Percentiles rank a stretch among this genome's conserved stretches.
Evolutionary conservation across 2,113 vertebrate species (phyloP).

Genomic region (Neodontobutis hainanensis): DNA sequence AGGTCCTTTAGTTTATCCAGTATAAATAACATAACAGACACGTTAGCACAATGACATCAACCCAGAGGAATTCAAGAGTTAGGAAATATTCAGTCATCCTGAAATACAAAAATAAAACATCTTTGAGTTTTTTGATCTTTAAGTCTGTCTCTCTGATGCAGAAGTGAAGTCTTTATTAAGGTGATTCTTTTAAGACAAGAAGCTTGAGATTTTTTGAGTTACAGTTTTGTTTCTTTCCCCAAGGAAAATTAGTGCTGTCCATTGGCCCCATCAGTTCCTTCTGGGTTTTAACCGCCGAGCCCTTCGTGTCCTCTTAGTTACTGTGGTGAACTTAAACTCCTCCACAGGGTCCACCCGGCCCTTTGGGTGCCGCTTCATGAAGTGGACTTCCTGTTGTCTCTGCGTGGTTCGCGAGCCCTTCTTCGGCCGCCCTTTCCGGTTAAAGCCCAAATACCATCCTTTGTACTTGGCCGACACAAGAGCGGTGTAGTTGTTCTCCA

Average conservation of each 20-base stretch:
- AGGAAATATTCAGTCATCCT: constrained; percentile 74
- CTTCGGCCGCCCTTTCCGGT: constrained; percentile 80
- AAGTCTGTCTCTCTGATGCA: constrained; percentile 55
- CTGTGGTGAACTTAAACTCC: constrained; percentile 83
- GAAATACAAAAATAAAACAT: constrained; percentile 85
- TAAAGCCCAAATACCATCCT: constrained; percentile 86
- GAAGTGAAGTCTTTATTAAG: constrained; percentile 64
- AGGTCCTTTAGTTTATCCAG: constrained; percentile 77
- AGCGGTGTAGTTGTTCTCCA: constrained; percentile 86
- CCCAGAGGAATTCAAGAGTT: constrained; percentile 77
- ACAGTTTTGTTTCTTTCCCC: constrained; percentile 5
- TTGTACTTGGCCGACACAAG: constrained; percentile 83
- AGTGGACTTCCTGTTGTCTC: constrained; percentile 83
- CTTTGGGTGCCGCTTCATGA: constrained; percentile 82
- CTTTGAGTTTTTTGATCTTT: constrained; percentile 72
- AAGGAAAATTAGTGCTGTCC: constrained; percentile 56
- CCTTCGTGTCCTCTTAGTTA: constrained; percentile 84
- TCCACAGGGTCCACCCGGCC: constrained; percentile 74
- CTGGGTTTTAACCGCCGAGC: constrained; percentile 80
- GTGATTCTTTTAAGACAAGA: constrained; percentile 61
- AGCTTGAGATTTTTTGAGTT: constrained; percentile 58
- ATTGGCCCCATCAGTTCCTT: constrained; percentile 67
- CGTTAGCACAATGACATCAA: constrained; percentile 72
- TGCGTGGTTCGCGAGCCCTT: constrained; percentile 81
- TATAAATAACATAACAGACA: constrained; percentile 83